A percentile compares a stretch with the other conserved stretches of the same genome.
Evolutionary conservation across 2,888 invertebrate species (phyloP).

Genomic region (Cheilosia vernalis): DNA sequence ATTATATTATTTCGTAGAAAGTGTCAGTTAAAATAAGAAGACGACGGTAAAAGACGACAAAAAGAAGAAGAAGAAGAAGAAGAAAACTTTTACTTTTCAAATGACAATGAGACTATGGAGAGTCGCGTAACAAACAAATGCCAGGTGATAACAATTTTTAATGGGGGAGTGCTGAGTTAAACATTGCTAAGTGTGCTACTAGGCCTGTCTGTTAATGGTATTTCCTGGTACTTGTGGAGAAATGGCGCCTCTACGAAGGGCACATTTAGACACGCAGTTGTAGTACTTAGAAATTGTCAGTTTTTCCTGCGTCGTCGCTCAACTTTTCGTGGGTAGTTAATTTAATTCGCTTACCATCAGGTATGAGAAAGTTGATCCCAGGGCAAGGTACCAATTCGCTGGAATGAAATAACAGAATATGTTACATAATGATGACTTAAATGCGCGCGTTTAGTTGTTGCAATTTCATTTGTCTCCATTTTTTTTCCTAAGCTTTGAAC

Average conservation of each 20-base stretch:
- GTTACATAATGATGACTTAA: no score
- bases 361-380: neutral
- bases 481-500: no score
- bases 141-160: conserved; percentile 58
- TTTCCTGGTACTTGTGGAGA: conserved; percentile 28
- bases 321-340: conserved; percentile 36
- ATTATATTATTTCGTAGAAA: conserved; percentile 72
- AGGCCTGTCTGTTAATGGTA: conserved; percentile 13
- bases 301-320: neutral
- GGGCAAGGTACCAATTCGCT: no score
- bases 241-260: conserved; percentile 34
- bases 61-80: conserved; percentile 31
- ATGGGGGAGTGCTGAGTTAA: conserved; percentile 29
- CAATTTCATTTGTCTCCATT: no score
- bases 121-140: conserved; percentile 53
- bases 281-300: neutral
- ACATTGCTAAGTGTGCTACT: conserved; percentile 48
- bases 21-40: conserved; percentile 49
- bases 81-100: conserved; percentile 69
- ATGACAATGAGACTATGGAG: conserved; percentile 59
- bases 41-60: conserved; percentile 7
- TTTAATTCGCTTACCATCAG: conserved; percentile 41
- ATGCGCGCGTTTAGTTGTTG: no score
- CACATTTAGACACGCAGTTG: neutral
- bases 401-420: no score